Base-by-base conservation (phyloP, 2,797 vertebrate species). In the Epinephelus coioides region DNA sequence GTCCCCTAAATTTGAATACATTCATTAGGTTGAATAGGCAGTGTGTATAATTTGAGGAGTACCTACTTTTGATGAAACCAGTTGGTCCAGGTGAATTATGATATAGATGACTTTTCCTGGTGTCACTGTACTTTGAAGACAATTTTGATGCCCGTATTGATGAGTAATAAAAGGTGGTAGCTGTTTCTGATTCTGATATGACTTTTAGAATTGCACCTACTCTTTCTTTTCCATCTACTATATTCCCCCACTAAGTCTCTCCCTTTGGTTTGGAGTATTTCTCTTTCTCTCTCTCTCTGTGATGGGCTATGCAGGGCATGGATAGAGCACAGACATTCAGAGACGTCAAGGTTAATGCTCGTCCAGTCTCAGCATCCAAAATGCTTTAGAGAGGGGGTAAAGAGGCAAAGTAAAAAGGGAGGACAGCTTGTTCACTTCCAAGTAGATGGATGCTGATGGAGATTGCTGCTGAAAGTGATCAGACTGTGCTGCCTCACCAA, bases 401-500 rank as follows among this genome's bases (percentile, higher is more conserved):
- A 73, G 59, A 68, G 55, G 64, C 21, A 53, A 51, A 78, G 76
- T 65, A 50, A 62, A 88, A 71, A 68, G 68, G 62, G 61, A 83
- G 71, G 61, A 81, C 84, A 79, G 78, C 83, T 78, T 83, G 79
- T 86, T 89, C 78, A 74, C 73, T 65, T 75, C 68, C 74, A 82
- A 89, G 81, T 83, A 79, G 84, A 76, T 74, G 55, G 69, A 51
- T 53, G 53, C 57, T 73, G 78, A 69, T 34, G 55, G 71, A 70
- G 46, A 54, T 53, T 60, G 73, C 59, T 54, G 59, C 53, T 66
- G 75, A 75, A 60, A 71, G 78, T 54, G 53, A n/a, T 53, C 3
- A 3, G 27, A 63, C 76, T 79, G 46, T 2, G 44, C 84, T 60
- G 27, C 66, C 23, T 57, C 64, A 73, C 69, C 80, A 25, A 62